Base-by-base conservation (phyloP, 2,888 invertebrate genomes). In the Acanthosepion esculentum region DNA sequence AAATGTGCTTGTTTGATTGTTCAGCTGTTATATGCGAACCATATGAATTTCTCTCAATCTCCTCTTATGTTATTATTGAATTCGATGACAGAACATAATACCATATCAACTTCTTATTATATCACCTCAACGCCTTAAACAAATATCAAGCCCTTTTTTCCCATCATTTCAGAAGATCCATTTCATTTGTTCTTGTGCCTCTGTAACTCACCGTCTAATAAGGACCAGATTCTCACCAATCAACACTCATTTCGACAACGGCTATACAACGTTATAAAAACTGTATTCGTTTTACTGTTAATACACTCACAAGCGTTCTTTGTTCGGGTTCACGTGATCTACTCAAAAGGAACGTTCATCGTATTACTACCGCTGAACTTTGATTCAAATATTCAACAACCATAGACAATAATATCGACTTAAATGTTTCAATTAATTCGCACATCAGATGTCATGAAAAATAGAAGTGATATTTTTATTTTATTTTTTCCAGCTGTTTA, bases 71-170 rank as follows among this genome's bases (percentile, higher is more conserved):
- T 78, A 78, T 78, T 33, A 78, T 33, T 78, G n/a, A 78, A 15
- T 78, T 78, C 78, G 78, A 78, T 78, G n/a, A n/a, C n/a, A n/a
- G n/a, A n/a, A 78, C n/a, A 78, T 78, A 78, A 78, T 78, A n/a
- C n/a, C 78, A 78, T n/a, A 78, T 78, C 78, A 78, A n/a, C 78
- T 78, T 78, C 78, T n/a, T 78, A 78, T 78, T n/a, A 78, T 78
- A 78, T 78, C 78, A 78, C 78, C n/a, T 12, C n/a, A 33, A 78
- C 12, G 78, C 78, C 78, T 78, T 78, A 78, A 78, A 78, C 78
- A 78, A 78, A 78, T n/a, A 78, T 33, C 5, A 33, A 78, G 4
- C 78, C n/a, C 4, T 78, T 78, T 78, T 78, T 78, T 78, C n/a
- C 10, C 78, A 10, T 33, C 15, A 12, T n/a, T n/a, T 78, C n/a